Conservation (phyloP, 2,113 vertebrate genomes). For the Rhea pennata region DNA sequence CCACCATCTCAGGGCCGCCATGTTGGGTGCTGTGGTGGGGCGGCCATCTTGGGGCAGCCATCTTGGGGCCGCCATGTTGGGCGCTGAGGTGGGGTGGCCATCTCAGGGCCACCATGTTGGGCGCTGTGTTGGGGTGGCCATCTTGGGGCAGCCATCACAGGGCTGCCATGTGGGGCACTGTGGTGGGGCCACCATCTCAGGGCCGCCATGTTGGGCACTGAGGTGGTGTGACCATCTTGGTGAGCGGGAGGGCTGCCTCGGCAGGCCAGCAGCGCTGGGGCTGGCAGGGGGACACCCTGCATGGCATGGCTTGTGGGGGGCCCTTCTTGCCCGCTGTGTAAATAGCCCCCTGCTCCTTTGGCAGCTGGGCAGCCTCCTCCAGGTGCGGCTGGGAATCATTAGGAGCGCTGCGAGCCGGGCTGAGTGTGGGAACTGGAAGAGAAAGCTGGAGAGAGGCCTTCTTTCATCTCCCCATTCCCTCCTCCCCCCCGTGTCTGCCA, state of each 20-base stretch:
- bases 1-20: no score
- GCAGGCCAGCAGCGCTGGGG: no score
- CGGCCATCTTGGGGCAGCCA: no score
- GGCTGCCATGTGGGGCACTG: not conserved
- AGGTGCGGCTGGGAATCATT: conserved; percentile 71
- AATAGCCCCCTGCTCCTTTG: not conserved
- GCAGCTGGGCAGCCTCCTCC: conserved; percentile 9
- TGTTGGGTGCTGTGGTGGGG: no score
- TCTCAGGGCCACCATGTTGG: no score
- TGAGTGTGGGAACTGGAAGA: conserved; percentile 71
- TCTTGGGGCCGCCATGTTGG: not conserved
- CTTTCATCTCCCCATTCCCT: conserved; percentile 69
- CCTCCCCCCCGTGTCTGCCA: conserved; percentile 54
- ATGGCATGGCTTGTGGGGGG: rapidly evolving
- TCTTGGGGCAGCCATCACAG: not conserved
- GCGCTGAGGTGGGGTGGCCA: not conserved
- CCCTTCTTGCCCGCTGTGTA: not conserved
- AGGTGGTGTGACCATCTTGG: no score
- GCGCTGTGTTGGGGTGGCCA: not conserved
- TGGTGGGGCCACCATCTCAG: not conserved
- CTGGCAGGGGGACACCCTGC: rapidly evolving
- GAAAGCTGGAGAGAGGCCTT: conserved; percentile 65
- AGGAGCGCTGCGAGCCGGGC: not conserved
- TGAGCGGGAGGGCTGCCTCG: no score
- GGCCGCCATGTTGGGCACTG: not conserved